These are phyloP conservation scores for Cirrhinus mrigala DNA, from an alignment of 2,797 vertebrate species.

Conservation along the genomic window DNA sequence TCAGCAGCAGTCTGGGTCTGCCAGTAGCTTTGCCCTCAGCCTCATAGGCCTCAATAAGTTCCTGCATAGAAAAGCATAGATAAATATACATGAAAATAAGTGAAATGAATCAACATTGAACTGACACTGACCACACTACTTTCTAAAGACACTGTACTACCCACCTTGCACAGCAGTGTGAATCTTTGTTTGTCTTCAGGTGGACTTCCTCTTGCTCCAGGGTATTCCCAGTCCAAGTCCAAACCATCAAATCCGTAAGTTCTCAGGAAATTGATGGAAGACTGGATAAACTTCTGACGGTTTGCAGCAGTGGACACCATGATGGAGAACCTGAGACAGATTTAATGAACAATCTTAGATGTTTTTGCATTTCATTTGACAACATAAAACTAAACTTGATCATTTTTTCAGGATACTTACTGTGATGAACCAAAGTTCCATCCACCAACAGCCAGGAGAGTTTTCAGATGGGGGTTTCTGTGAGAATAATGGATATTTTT, in stretches of 20 bases:
- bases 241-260: constrained; percentile 79
- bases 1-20: constrained; percentile 68
- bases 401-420: constrained; percentile 52
- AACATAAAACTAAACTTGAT: background rate
- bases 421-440: constrained; percentile 55
- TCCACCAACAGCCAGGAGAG: too few species aligned
- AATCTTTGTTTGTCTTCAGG: constrained; percentile 72
- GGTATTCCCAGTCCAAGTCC: constrained; percentile 81
- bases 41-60: constrained; percentile 68
- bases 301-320: constrained; percentile 72
- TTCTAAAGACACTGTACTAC: background rate
- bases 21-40: constrained; percentile 62
- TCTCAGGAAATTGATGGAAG: constrained; percentile 74
- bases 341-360: background rate
- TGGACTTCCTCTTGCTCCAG: constrained; percentile 68
- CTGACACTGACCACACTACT: background rate
- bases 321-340: constrained; percentile 75
- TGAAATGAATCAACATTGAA: background rate
- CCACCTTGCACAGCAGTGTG: constrained; percentile 78
- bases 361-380: background rate
- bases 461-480: too few species aligned
- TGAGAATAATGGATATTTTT: constrained; percentile 17
- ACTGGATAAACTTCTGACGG: constrained; percentile 74
- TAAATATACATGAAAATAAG: background rate
- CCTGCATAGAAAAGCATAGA: constrained; percentile 61